Evolutionary conservation across 2,888 invertebrate species (phyloP).

Genomic region (Capitulum mitella): DNA sequence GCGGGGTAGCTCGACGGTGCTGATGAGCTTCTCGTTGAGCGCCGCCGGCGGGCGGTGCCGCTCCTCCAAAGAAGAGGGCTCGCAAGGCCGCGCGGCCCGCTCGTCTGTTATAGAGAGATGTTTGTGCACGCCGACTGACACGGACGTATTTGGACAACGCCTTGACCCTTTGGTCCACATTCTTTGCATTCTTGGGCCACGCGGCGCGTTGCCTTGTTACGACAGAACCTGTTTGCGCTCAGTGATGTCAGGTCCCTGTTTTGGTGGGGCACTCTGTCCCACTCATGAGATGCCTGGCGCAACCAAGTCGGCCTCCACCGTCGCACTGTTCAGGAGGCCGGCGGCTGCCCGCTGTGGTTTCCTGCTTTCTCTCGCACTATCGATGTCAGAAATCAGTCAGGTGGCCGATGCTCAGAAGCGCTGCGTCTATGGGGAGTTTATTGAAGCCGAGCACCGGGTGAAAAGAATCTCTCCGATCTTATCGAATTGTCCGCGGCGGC

Average conservation of each 20-base stretch:
- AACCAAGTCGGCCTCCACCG: not conserved
- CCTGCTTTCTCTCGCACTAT: not conserved
- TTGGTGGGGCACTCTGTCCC: too few relatives aligned
- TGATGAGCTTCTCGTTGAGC: too few relatives aligned
- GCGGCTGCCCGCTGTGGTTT: not conserved
- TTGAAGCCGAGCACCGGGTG: not conserved
- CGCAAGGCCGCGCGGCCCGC: not conserved
- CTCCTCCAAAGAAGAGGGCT: not conserved
- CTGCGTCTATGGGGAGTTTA: not conserved
- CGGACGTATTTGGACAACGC: not conserved
- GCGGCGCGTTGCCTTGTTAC: not conserved
- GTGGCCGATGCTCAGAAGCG: not conserved
- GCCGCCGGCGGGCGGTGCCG: not conserved
- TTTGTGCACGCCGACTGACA: not conserved
- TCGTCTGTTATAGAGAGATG: not conserved
- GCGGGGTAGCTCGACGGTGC: not conserved
- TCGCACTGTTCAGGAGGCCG: not conserved
- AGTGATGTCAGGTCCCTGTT: too few relatives aligned
- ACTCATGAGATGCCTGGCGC: not conserved
- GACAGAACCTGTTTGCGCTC: too few relatives aligned
- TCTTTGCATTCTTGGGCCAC: not conserved
- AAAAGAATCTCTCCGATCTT: not conserved
- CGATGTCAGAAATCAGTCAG: not conserved
- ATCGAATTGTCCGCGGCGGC: not conserved
- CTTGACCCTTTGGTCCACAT: not conserved